A percentile compares a stretch with the other conserved stretches of the same genome.
phyloP scores from a whole-genome alignment of 2,113 vertebrate genomes.

The Myocastor coypus region DNA sequence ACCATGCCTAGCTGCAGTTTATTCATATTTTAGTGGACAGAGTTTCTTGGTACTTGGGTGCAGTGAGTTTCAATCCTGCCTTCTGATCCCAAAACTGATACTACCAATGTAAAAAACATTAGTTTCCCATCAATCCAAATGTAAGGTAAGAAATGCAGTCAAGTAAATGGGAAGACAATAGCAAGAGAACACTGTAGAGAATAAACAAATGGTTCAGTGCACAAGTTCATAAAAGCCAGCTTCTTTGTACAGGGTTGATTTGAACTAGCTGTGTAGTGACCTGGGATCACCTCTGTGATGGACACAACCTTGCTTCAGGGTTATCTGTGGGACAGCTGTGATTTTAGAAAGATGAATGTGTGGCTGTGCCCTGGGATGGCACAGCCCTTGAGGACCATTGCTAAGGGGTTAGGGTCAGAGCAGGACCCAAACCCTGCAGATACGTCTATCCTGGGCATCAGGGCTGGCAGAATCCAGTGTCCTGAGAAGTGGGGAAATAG shows the following conservation, averaged over 20 bases:
- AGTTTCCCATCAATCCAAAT: background rate
- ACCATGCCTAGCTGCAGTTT: background rate
- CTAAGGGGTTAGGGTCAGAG: background rate
- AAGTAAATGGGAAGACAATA: background rate
- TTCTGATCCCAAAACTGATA: background rate
- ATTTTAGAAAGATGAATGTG: background rate
- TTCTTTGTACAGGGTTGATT: background rate
- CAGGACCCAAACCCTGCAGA: background rate
- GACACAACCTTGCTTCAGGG: background rate
- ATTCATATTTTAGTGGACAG: background rate
- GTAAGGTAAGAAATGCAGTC: background rate
- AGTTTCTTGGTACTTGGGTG: background rate
- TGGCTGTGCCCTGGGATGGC: background rate
- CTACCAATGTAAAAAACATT: background rate
- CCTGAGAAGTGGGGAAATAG: background rate
- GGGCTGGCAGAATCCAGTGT: background rate
- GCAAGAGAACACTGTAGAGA: background rate
- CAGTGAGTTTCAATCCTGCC: background rate
- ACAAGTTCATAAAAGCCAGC: background rate
- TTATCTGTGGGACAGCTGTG: background rate
- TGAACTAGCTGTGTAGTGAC: background rate
- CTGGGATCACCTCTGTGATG: background rate
- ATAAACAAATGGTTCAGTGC: too few relatives aligned
- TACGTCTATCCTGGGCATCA: background rate
- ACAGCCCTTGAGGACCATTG: background rate